Percentiles rank a stretch among this genome's conserved stretches.
Conservation (phyloP, 2,797 vertebrate genomes). For the Clarias laeviceps region DNA sequence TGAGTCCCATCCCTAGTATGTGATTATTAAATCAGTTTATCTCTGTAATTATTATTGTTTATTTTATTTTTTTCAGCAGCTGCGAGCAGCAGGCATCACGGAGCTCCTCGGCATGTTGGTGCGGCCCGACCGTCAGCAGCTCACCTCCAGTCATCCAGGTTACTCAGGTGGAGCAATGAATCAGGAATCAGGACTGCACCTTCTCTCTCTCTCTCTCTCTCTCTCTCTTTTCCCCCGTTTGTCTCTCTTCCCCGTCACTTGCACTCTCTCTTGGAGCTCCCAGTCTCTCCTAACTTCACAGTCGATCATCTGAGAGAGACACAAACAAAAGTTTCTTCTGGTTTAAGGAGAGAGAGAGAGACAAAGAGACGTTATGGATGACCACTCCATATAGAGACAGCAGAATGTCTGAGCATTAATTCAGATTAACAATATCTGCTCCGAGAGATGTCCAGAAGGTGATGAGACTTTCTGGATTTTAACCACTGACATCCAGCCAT, state of each 20-base stretch:
- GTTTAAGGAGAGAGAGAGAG: neutral
- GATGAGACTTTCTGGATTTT: neutral
- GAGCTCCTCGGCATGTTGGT: conserved; percentile 73
- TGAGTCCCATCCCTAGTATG: neutral
- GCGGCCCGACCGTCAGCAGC: conserved; percentile 66
- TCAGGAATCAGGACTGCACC: neutral
- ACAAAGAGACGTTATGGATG: neutral
- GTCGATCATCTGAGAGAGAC: neutral
- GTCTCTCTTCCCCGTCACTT: neutral
- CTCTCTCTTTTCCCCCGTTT: neutral
- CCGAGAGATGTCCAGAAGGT: neutral
- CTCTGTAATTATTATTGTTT: neutral
- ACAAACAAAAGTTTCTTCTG: neutral
- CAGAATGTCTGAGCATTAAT: neutral
- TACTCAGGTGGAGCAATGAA: conserved; percentile 66
- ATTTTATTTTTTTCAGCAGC: conserved; percentile 34
- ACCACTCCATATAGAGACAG: neutral
- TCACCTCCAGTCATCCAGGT: conserved; percentile 75
- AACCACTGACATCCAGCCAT: conserved; percentile 47
- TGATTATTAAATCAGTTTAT: neutral
- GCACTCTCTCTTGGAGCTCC: neutral
- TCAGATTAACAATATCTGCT: neutral
- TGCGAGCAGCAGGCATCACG: conserved; percentile 63
- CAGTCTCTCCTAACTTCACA: conserved; percentile 17
- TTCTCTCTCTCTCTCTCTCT: too few species aligned